Conservation (phyloP, 1,140 invertebrate genomes). For the Scylla paramamosain region DNA sequence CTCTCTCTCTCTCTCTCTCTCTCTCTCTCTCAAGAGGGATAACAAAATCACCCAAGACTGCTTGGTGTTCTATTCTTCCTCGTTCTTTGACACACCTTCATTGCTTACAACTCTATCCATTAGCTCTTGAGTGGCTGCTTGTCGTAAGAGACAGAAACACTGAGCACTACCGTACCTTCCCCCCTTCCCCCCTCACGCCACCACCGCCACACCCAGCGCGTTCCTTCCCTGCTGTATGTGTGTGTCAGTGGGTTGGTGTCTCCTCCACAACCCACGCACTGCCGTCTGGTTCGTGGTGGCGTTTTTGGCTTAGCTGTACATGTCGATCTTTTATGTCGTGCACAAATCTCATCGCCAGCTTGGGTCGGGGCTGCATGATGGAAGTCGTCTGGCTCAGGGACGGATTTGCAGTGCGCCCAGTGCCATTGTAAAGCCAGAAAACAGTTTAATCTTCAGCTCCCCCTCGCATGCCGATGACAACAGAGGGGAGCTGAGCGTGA, state of each 20-base stretch:
- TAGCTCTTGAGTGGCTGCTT: not conserved
- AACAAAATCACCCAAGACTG: not conserved
- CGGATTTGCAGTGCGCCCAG: not conserved
- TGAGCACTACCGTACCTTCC: not conserved
- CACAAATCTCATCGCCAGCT: too few species aligned
- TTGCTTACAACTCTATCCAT: not conserved
- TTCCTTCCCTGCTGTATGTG: too few species aligned
- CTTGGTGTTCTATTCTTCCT: not conserved
- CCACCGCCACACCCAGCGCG: too few species aligned
- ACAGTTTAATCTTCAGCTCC: constrained; percentile 12
- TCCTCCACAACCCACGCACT: too few species aligned
- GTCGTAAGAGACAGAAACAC: too few species aligned
- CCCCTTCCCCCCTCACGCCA: too few species aligned
- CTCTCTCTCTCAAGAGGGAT: too few species aligned
- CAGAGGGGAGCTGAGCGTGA: not conserved
- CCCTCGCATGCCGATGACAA: constrained; percentile 10
- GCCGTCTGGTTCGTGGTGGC: too few species aligned
- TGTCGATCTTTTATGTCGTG: too few species aligned
- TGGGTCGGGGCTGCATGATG: too few species aligned
- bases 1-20: not conserved
- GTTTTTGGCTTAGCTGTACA: too few species aligned
- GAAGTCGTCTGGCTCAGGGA: not conserved
- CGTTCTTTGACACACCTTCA: not conserved
- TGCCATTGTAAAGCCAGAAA: not conserved
- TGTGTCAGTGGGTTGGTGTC: too few species aligned